A percentile compares a stretch with the other conserved stretches of the same genome.
Conservation (phyloP, 2,888 invertebrate genomes). For the Troides helena region DNA sequence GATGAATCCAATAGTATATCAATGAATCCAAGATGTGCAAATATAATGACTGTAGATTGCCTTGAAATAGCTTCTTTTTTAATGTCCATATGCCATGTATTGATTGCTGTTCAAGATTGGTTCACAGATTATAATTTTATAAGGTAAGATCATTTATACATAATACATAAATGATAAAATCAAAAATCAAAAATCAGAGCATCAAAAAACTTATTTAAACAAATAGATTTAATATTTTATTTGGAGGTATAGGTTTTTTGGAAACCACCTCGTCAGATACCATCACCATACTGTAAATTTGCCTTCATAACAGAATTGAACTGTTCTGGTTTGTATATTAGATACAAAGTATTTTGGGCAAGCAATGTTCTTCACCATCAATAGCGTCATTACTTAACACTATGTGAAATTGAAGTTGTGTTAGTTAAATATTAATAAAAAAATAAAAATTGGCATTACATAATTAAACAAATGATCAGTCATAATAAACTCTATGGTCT, state of each 20-base stretch:
- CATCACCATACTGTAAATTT: too few relatives aligned
- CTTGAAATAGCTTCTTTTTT: conserved; percentile 91
- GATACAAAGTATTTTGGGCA: too few relatives aligned
- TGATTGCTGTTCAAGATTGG: conserved; percentile 94
- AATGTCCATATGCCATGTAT: conserved; percentile 93
- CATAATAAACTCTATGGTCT: background rate
- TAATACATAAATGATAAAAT: background rate
- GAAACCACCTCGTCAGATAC: too few relatives aligned
- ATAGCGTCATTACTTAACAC: too few relatives aligned
- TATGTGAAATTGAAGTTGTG: too few relatives aligned
- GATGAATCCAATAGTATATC: conserved; percentile 77
- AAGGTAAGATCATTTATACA: conserved; percentile 67
- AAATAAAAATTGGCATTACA: background rate
- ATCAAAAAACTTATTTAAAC: too few relatives aligned
- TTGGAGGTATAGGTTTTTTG: too few relatives aligned
- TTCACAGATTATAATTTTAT: conserved; percentile 90
- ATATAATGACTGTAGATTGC: conserved; percentile 84
- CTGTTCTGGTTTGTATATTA: too few relatives aligned
- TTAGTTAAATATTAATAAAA: background rate
- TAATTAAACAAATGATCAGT: too few relatives aligned
- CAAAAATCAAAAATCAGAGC: background rate
- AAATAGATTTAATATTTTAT: too few relatives aligned
- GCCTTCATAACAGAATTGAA: too few relatives aligned
- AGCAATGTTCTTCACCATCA: too few relatives aligned
- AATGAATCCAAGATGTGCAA: conserved; percentile 71